Percentiles rank a stretch among this genome's conserved stretches.
phyloP scores from a whole-genome alignment of 2,797 vertebrate species.

The Galaxias olidus region DNA sequence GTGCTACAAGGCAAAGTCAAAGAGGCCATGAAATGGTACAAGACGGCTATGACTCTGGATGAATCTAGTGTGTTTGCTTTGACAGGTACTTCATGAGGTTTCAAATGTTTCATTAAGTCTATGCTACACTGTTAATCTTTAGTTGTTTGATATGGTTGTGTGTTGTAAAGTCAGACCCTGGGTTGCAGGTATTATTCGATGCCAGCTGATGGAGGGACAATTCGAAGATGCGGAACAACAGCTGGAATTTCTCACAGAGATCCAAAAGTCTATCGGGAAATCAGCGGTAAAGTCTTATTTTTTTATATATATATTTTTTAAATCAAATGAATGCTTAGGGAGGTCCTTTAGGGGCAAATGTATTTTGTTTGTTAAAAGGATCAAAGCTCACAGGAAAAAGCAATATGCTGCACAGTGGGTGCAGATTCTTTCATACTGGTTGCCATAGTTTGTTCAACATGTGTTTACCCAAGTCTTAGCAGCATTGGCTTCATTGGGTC shows the following conservation, averaged over 20 bases:
- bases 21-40: conserved; percentile 91
- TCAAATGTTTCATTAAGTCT: neutral
- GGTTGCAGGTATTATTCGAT: conserved; percentile 87
- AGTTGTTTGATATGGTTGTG: neutral
- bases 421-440: conserved; percentile 4
- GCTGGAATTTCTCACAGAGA: conserved; percentile 91
- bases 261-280: conserved; percentile 93
- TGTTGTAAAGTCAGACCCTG: neutral
- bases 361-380: no score
- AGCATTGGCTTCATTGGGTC: neutral
- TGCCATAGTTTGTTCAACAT: neutral
- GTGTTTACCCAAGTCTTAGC: conserved; percentile 4
- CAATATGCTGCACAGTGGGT: neutral
- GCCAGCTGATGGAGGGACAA: conserved; percentile 88
- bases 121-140: neutral
- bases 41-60: conserved; percentile 87
- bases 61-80: conserved; percentile 87
- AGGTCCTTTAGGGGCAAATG: no score
- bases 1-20: conserved; percentile 86
- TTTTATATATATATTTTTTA: no score
- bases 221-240: conserved; percentile 93
- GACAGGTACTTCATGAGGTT: conserved; percentile 71
- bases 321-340: no score
- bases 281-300: conserved; percentile 87
- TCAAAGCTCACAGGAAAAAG: neutral